Percentiles rank a stretch among this genome's conserved stretches.
These are phyloP conservation scores for Aphidoletes aphidimyza DNA, from an alignment of 2,888 invertebrate genomes.

Conservation along the genomic window DNA sequence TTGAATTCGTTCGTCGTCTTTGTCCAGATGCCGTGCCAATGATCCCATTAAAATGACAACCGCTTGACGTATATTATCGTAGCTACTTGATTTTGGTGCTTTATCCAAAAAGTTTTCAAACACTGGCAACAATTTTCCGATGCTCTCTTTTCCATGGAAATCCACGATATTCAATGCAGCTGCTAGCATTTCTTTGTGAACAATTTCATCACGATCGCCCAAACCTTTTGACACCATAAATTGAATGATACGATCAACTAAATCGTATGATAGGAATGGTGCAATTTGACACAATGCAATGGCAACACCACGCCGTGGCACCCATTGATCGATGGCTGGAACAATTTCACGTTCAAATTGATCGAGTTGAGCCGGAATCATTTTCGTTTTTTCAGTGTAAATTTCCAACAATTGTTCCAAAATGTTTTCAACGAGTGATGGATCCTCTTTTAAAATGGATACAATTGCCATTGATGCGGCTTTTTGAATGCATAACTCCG, in stretches of 20 bases:
- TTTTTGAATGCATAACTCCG: constrained; percentile 83
- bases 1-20: constrained; percentile 87
- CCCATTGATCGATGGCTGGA: constrained; percentile 90
- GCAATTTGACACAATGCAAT: constrained; percentile 84
- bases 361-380: constrained; percentile 88
- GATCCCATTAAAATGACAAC: constrained; percentile 98
- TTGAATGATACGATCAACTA: constrained; percentile 76
- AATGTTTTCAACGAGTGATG: constrained; percentile 69
- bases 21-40: constrained; percentile 93
- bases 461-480: constrained; percentile 86
- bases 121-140: constrained; percentile 83
- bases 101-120: constrained; percentile 94
- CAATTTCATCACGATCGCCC: constrained; percentile 83
- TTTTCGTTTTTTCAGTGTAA: constrained; percentile 80
- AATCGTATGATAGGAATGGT: constrained; percentile 71
- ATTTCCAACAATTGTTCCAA: constrained; percentile 75
- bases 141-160: constrained; percentile 87
- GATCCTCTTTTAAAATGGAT: constrained; percentile 71
- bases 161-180: constrained; percentile 94
- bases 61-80: constrained; percentile 93
- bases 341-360: constrained; percentile 90
- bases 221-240: constrained; percentile 89
- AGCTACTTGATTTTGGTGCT: constrained; percentile 89
- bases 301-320: constrained; percentile 86
- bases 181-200: constrained; percentile 89